Base-by-base conservation (phyloP, 1,140 invertebrate genomes). In the Trachelipus rathkii region DNA sequence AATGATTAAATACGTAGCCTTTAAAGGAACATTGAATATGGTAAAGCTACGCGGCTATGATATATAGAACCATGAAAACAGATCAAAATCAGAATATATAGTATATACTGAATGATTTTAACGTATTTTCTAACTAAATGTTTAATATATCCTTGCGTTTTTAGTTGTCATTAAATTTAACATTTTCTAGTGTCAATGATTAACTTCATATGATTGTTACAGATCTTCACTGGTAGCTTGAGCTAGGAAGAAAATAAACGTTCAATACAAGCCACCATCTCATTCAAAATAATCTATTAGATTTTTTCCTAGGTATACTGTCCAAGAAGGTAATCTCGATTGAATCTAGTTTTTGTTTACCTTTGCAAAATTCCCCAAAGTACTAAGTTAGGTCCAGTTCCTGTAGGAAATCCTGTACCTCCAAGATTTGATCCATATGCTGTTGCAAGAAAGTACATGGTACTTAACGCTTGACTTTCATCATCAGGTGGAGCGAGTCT, bases 401-500 rank as follows among this genome's bases (percentile, higher is more conserved):
- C 85, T 21, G 83, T 86, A 4, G 86, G 80, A 6, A 84, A 83
- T 11, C 84, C 85, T 11, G 84, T 85, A 10, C 85, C 85, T 44
- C 85, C 85, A 44, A 86, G 82, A 73, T 86, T 85, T 3, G 85
- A 83, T 10, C 84, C 81, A 73, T 85, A 85, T n/a, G 82, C 79
- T 4, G 71, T 76, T 9, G 69, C 69, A 21, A 76, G 50, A 33
- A 71, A 72, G 50, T 68, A 53, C 75, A 76, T 76, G 24, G 71
- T 33, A 3, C 66, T 50, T 45, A 72, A 13, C 15, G 15, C 43
- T 10, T 68, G 53, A 19, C 21, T 23, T 6, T 44, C n/a, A 0
- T 68, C 5, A 21, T 75, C 53, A 24, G 43, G 21, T 15, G 71
- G 43, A 7, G 43, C 24, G 19, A 44, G 43, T 13, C 43, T 13